These are phyloP conservation scores for Theocolax elegans DNA, from an alignment of 1,140 invertebrate genomes.

Conservation along the genomic window DNA sequence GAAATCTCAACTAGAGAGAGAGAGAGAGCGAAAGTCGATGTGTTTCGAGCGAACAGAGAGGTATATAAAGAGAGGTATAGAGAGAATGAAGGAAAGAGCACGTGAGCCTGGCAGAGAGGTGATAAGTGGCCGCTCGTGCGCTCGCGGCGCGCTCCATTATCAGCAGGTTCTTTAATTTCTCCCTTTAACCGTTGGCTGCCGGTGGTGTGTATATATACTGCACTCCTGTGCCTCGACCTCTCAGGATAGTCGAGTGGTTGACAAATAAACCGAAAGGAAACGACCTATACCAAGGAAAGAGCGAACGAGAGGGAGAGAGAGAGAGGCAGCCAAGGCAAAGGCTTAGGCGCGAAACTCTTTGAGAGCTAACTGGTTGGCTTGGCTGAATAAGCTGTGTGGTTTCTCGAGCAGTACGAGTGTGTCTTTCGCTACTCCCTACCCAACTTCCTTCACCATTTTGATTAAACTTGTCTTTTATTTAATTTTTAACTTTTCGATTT, in stretches of 20 bases:
- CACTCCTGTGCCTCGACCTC: too few species aligned
- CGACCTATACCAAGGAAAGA: slow-evolving; percentile 7
- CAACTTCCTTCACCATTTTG: too few species aligned
- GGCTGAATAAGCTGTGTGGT: too few species aligned
- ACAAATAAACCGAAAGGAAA: slow-evolving; percentile 53
- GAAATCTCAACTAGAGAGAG: slow-evolving; percentile 20
- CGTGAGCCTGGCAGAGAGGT: slow-evolving; percentile 32
- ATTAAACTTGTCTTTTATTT: too few species aligned
- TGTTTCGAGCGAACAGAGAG: neutral
- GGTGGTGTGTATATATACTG: too few species aligned
- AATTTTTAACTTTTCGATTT: too few species aligned
- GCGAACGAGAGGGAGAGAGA: slow-evolving; percentile 15
- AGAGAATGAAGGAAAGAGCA: neutral
- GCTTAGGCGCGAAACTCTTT: too few species aligned
- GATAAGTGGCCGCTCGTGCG: slow-evolving; percentile 40
- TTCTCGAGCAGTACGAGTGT: too few species aligned
- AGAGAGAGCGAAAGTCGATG: slow-evolving; percentile 4
- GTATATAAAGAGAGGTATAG: neutral
- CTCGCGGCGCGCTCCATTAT: slow-evolving; percentile 43
- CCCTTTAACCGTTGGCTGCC: neutral
- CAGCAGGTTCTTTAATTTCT: slow-evolving; percentile 53
- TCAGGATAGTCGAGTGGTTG: slow-evolving; percentile 46
- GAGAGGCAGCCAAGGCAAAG: slow-evolving; percentile 33
- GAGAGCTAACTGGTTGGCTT: too few species aligned
- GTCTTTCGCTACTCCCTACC: too few species aligned